phyloP scores from a whole-genome alignment of 2,113 vertebrate genomes.

The Meles meles region DNA sequence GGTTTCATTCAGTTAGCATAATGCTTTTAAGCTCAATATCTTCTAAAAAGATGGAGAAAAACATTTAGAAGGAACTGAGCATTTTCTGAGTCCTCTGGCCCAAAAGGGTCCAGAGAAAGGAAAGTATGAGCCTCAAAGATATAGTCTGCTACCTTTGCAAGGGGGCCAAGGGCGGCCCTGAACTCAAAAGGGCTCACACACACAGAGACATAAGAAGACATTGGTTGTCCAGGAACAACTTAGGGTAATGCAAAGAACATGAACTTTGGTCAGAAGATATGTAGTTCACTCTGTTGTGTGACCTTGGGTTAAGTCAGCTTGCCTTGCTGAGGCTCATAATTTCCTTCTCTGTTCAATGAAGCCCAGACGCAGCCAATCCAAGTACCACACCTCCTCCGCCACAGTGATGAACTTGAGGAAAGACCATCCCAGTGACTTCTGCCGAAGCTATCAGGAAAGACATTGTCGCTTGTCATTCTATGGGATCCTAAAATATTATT shows the following conservation, averaged over 20 bases:
- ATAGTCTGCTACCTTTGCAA: not conserved
- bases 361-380: not conserved
- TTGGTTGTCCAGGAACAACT: not conserved
- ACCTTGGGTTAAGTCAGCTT: not conserved
- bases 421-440: not conserved
- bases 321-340: not conserved
- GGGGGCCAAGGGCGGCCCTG: not conserved
- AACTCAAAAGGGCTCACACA: not conserved
- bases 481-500: not conserved
- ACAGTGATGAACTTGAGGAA: not conserved
- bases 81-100: not conserved
- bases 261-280: not conserved
- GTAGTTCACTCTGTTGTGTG: not conserved
- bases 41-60: slow-evolving; percentile 10
- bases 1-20: not conserved
- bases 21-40: not conserved
- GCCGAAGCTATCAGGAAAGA: not conserved
- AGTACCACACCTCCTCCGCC: not conserved
- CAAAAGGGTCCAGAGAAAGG: not conserved
- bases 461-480: not conserved
- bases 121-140: not conserved
- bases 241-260: not conserved
- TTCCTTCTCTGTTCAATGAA: not conserved
- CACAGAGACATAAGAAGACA: not conserved
- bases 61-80: not conserved